Conservation (phyloP, 2,113 vertebrate species). For the Thunnus maccoyii region DNA sequence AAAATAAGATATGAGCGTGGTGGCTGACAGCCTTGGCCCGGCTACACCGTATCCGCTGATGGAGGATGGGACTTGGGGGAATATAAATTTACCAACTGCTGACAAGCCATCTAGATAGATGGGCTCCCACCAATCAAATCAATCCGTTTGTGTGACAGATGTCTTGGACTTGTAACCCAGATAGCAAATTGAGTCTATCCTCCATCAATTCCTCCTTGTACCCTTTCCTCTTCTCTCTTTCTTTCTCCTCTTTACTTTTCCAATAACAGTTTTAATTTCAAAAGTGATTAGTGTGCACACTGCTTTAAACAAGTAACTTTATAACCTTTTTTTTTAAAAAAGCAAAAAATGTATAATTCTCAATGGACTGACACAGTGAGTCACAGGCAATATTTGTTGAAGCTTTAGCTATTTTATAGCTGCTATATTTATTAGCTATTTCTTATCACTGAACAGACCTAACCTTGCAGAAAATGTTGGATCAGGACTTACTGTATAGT, state of each 20-base stretch:
- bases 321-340: background rate
- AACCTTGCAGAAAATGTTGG: background rate
- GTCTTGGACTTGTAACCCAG: conserved; percentile 75
- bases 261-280: background rate
- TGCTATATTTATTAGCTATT: background rate
- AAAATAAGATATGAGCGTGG: conserved; percentile 66
- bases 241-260: conserved; percentile 8
- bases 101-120: conserved; percentile 80
- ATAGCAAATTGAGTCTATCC: conserved; percentile 67
- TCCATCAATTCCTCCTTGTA: conserved; percentile 14
- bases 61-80: conserved; percentile 75
- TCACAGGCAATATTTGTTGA: background rate
- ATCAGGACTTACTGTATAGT: background rate
- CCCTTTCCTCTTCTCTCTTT: conserved; percentile 2
- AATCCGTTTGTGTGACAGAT: conserved; percentile 82
- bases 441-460: background rate
- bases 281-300: background rate
- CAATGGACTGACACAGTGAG: no score
- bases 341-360: background rate
- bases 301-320: no score
- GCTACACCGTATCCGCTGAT: conserved; percentile 61
- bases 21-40: conserved; percentile 72
- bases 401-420: background rate
- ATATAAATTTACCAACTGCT: conserved; percentile 81
- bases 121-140: conserved; percentile 79